Conservation (phyloP, 2,797 vertebrate genomes). For the Scolopax rusticola region DNA sequence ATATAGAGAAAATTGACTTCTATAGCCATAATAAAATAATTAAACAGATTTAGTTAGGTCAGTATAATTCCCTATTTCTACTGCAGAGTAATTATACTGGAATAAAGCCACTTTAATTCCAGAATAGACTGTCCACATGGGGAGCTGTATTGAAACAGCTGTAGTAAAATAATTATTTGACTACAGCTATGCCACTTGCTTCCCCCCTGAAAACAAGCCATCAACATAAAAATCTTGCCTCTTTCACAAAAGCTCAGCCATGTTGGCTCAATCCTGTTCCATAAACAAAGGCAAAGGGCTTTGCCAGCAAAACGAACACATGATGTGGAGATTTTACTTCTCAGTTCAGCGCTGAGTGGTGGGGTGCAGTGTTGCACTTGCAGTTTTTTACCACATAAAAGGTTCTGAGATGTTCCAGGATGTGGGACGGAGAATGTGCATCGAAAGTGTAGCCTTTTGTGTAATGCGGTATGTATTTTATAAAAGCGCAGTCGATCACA, state of each 20-base stretch:
- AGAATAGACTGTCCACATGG: conserved; percentile 18
- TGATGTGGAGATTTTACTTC: neutral
- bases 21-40: conserved; percentile 11
- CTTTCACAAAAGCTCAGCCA: neutral
- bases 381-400: neutral
- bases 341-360: neutral
- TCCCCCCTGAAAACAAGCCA: neutral
- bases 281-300: neutral
- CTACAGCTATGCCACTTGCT: neutral
- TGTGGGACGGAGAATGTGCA: neutral
- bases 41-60: conserved; percentile 27
- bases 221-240: conserved; percentile 9
- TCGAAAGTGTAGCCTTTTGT: neutral
- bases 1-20: conserved; percentile 14
- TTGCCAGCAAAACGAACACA: neutral
- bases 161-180: conserved; percentile 56
- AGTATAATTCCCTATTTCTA: conserved; percentile 6
- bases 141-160: conserved; percentile 37
- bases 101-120: conserved; percentile 50
- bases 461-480: accelerated
- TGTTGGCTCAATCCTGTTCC: neutral
- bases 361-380: neutral
- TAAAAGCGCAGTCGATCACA: neutral
- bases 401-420: neutral
- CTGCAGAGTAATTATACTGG: neutral